These are phyloP conservation scores for Ceratothoa steindachneri DNA, from an alignment of 2,888 invertebrate genomes.

Conservation along the genomic window DNA sequence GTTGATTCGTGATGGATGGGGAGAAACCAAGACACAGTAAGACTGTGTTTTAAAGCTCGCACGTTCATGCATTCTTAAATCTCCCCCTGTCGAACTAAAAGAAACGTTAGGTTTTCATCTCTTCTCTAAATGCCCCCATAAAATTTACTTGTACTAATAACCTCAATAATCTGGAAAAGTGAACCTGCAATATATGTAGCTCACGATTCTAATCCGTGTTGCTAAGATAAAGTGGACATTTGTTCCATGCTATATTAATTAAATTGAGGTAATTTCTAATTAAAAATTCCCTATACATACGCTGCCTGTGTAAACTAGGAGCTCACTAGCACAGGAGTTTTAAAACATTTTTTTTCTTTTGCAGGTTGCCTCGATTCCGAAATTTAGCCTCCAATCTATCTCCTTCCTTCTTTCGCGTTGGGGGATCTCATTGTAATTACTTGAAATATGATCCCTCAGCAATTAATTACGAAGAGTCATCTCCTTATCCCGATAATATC, in stretches of 20 bases:
- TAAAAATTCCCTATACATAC: neutral
- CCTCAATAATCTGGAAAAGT: no score
- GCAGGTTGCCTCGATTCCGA: neutral
- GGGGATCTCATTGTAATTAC: conserved; percentile 40
- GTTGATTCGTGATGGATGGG: neutral
- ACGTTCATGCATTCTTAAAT: neutral
- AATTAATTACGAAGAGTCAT: no score
- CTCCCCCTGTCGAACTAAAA: no score
- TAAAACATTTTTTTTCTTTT: neutral
- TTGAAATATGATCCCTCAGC: conserved; percentile 30
- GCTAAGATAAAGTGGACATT: no score
- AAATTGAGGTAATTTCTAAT: neutral
- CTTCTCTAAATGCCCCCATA: no score
- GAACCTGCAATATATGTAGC: no score
- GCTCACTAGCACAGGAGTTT: neutral
- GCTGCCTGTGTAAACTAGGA: neutral
- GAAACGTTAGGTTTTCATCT: no score
- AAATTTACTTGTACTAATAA: no score
- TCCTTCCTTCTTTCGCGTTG: conserved; percentile 33
- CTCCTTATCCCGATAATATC: no score
- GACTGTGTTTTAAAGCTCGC: neutral
- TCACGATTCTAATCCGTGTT: no score
- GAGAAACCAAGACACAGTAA: neutral
- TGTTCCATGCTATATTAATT: no score
- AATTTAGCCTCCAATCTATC: conserved; percentile 10